Conservation (phyloP, 2,888 invertebrate genomes). For the Prosopocoilus inquinatus region DNA sequence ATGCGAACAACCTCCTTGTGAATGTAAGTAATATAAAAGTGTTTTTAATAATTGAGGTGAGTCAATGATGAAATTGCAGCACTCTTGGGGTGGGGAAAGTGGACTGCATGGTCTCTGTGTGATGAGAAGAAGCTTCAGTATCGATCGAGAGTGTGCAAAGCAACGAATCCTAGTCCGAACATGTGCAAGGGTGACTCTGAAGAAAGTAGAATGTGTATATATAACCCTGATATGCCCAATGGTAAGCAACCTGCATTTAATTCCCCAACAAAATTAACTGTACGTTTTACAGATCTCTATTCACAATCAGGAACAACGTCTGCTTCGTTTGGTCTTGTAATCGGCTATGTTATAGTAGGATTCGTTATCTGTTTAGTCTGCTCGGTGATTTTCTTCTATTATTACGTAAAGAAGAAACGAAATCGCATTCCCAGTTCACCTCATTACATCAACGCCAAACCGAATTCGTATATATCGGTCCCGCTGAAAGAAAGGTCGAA, state of each 20-base stretch:
- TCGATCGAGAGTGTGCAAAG: slow-evolving; percentile 65
- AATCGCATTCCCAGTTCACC: slow-evolving; percentile 72
- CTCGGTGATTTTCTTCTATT: slow-evolving; percentile 37
- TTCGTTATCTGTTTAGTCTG: slow-evolving; percentile 36
- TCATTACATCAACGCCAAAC: slow-evolving; percentile 77
- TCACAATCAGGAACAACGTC: slow-evolving; percentile 15
- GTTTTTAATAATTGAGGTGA: not conserved
- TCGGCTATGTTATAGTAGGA: slow-evolving; percentile 25
- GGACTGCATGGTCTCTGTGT: slow-evolving; percentile 72
- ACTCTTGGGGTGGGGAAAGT: slow-evolving; percentile 70
- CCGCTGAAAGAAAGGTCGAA: slow-evolving; percentile 71
- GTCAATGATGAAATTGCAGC: slow-evolving; percentile 45
- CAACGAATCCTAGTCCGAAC: slow-evolving; percentile 54
- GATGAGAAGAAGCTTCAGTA: slow-evolving; percentile 66
- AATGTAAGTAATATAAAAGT: slow-evolving; percentile 51
- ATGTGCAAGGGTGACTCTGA: slow-evolving; percentile 69
- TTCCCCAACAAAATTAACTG: not conserved
- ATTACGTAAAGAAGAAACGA: slow-evolving; percentile 47
- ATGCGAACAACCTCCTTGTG: slow-evolving; percentile 69
- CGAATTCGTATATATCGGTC: slow-evolving; percentile 81
- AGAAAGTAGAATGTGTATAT: slow-evolving; percentile 65
- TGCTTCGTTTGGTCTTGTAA: slow-evolving; percentile 19
- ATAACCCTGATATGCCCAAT: slow-evolving; percentile 12
- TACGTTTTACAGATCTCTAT: slow-evolving; percentile 29
- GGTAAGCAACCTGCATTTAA: slow-evolving; percentile 9